These are phyloP conservation scores for Cantharis flavilabris DNA, from an alignment of 2,888 invertebrate species.

Conservation along the genomic window DNA sequence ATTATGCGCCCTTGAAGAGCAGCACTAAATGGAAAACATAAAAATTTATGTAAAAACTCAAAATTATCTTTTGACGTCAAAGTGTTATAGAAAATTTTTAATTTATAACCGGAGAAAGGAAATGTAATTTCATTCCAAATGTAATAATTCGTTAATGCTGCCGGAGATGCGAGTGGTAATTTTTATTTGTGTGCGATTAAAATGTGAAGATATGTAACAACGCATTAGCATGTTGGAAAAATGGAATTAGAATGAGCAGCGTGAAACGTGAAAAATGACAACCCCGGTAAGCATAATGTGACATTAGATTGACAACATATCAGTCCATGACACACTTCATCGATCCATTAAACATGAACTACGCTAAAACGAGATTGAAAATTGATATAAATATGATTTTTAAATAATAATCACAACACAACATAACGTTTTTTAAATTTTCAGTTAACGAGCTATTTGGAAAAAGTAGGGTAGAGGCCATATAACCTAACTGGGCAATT, in stretches of 20 bases:
- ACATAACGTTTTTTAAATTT: not conserved
- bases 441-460: not conserved
- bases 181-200: not conserved
- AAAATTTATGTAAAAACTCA: not conserved
- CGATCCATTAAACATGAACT: conserved; percentile 13
- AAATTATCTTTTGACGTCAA: not conserved
- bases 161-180: not conserved
- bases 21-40: conserved; percentile 3
- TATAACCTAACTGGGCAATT: conserved; percentile 15
- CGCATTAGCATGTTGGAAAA: conserved; percentile 11
- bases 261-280: conserved; percentile 17
- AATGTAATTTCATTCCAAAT: not conserved
- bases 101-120: not conserved
- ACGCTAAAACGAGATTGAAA: not conserved
- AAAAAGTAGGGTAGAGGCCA: not conserved
- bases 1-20: conserved; percentile 4
- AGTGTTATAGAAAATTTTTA: not conserved
- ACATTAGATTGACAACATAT: conserved; percentile 22
- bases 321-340: conserved; percentile 9
- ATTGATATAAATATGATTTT: not conserved
- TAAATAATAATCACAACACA: not conserved
- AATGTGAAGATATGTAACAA: not conserved
- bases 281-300: conserved; percentile 19
- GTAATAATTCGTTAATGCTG: not conserved
- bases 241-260: conserved; percentile 15